Percentiles rank a stretch among this genome's conserved stretches.
Conservation (phyloP, 2,113 vertebrate genomes). For the Cyrtonyx montezumae region DNA sequence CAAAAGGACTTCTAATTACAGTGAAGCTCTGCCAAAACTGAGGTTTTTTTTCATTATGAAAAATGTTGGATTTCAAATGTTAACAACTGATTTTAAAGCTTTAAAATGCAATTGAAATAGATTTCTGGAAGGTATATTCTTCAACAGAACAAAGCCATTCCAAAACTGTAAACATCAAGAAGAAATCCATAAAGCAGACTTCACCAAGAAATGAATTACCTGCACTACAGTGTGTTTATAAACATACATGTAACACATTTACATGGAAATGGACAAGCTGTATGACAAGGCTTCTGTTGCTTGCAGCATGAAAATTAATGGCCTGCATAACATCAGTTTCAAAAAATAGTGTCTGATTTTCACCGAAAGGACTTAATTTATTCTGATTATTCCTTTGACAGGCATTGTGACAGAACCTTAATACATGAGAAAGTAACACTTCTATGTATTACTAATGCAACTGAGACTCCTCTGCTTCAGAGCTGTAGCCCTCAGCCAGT, state of each 20-base stretch:
- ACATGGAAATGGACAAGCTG: not conserved
- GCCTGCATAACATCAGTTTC: not conserved
- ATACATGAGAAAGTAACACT: not conserved
- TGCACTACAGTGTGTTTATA: not conserved
- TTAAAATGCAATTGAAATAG: not conserved
- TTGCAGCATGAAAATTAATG: not conserved
- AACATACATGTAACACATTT: not conserved
- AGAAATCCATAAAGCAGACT: not conserved
- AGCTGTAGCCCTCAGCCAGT: not conserved
- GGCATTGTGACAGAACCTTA: not conserved
- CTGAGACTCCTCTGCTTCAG: not conserved
- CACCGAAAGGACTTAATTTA: not conserved
- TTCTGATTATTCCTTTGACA: not conserved
- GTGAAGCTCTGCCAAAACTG: not conserved
- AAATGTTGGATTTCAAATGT: conserved; percentile 3
- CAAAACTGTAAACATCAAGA: not conserved
- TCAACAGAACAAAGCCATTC: not conserved
- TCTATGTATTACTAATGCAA: not conserved
- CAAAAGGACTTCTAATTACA: not conserved
- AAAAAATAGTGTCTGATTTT: conserved; percentile 5
- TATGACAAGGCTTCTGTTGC: not conserved
- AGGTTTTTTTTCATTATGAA: not conserved
- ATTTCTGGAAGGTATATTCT: not conserved
- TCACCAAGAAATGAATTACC: not conserved
- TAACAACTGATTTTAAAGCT: not conserved